Evolutionary conservation across 2,888 invertebrate species (phyloP), one percentile per base, ranked within the genome.

Genomic region (Maniola hyperantus): DNA sequence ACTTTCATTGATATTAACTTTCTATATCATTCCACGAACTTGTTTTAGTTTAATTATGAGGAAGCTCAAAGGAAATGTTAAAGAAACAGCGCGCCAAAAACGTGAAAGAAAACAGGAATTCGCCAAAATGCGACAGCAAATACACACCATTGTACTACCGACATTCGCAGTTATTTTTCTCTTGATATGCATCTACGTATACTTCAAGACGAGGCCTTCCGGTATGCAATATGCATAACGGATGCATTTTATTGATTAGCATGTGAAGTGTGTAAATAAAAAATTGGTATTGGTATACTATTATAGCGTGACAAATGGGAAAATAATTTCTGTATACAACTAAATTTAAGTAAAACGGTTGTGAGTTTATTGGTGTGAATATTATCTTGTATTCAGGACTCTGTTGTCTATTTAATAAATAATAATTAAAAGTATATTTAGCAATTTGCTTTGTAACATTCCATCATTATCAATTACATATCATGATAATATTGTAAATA

Each of bases 21-120:
- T 68, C 44, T 46, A 46, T 53, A 46, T 58, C 13, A 65, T 62
- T 48, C 33, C 11, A 42, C 20, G 6, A 39, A 51, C 66, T 73
- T 71, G 73, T 83, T 85, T 72, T 76, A 84, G 83, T 60, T 67
- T 34, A 71, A 93, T 76, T 73, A 97, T 97, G 97, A 94, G 96
- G 73, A 96, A 96, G 82, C 87, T 96, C 50, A 97, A 96, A 81
- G 97, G 97, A 60, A 95, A 96, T 64, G 94, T 95, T 55, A 97
- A 97, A 88, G 97, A 97, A 89, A 96, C 96, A 0, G 95, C 95
- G 11, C 95, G 95, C 82, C 97, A 97, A 85, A 97, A 96, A 82
- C 95, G 96, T 77, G 96, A 97, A 79, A 94, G 97, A 44, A 97
- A 96, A 88, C 95, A 96, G 85, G 97, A 97, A 73, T 97, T 97